Conservation (phyloP, 2,113 vertebrate species). For the Chionis minor region DNA sequence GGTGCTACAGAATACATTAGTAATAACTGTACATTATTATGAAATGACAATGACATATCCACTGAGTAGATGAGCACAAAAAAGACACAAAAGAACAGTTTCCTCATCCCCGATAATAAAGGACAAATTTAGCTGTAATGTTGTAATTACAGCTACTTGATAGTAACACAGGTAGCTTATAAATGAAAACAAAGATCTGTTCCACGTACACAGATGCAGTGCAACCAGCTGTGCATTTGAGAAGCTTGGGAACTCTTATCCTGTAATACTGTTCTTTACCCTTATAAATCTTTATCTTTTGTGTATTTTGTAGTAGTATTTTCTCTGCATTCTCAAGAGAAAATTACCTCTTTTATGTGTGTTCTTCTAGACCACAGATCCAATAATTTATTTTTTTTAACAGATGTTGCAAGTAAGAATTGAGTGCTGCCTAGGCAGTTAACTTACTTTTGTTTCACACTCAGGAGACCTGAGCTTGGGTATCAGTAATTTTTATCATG, state of each 20-base stretch:
- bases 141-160: background rate
- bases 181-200: background rate
- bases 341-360: background rate
- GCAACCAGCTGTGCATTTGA: background rate
- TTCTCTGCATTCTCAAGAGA: background rate
- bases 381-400: background rate
- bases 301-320: background rate
- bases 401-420: background rate
- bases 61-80: background rate
- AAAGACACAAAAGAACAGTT: background rate
- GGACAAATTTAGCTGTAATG: background rate
- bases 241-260: background rate
- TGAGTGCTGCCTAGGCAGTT: background rate
- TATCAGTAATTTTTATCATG: background rate
- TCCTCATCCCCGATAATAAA: background rate
- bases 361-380: background rate
- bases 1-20: background rate
- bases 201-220: background rate
- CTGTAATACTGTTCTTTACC: background rate
- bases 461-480: background rate
- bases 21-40: background rate
- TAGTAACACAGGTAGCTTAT: background rate
- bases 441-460: conserved; percentile 24
- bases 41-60: background rate
- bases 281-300: background rate